These are phyloP conservation scores for Drosophila nigrodunni DNA, from an alignment of 1,140 invertebrate species.

Conservation along the genomic window DNA sequence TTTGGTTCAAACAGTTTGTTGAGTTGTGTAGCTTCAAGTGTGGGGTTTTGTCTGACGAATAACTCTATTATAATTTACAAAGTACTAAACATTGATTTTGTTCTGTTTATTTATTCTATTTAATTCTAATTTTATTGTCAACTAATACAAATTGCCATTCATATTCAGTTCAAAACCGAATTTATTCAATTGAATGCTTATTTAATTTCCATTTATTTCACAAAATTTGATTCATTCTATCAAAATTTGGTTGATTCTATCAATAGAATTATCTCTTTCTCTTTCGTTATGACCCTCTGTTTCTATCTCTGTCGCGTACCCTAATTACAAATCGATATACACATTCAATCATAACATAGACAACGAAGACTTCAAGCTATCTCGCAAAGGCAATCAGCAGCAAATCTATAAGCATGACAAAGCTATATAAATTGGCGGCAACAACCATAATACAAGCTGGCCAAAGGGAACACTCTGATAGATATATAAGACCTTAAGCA, in stretches of 20 bases:
- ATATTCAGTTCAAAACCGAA: constrained; percentile 8
- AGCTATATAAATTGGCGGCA: constrained; percentile 69
- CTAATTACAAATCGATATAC: constrained; percentile 74
- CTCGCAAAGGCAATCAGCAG: constrained; percentile 71
- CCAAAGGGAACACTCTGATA: constrained; percentile 29
- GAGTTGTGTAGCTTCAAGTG: background rate
- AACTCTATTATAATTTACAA: background rate
- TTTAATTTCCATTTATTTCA: constrained; percentile 35
- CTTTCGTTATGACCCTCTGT: constrained; percentile 1
- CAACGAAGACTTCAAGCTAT: constrained; percentile 52
- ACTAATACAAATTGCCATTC: constrained; percentile 9
- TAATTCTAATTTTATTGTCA: background rate
- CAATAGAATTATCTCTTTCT: background rate
- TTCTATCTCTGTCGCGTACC: constrained; percentile 17
- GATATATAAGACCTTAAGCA: constrained; percentile 32
- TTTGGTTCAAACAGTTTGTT: background rate
- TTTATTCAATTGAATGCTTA: constrained; percentile 17
- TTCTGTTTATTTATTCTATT: constrained; percentile 1
- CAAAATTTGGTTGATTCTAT: constrained; percentile 51
- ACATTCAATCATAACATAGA: constrained; percentile 61
- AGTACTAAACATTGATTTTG: too few species aligned
- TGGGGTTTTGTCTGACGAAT: constrained; percentile 1
- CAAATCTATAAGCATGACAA: constrained; percentile 80
- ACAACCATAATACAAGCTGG: constrained; percentile 31
- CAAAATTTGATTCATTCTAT: constrained; percentile 31